Percentiles rank a stretch among this genome's conserved stretches.
Evolutionary conservation across 2,888 invertebrate species (phyloP).

Genomic region (Lacanobia oleracea): DNA sequence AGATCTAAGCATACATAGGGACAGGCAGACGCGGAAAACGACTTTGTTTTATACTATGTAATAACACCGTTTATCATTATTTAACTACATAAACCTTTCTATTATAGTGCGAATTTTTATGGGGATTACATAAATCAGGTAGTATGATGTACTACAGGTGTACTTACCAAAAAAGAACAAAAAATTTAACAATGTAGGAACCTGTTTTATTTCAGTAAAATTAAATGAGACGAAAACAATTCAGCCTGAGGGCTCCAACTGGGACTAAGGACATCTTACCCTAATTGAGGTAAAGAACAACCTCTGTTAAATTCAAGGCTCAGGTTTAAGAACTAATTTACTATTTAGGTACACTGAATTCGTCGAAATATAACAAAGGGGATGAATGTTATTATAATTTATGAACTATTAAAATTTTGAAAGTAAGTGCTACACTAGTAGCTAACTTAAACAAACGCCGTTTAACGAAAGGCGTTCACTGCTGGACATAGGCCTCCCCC

Average conservation of each 20-base stretch:
- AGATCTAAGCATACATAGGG: no score
- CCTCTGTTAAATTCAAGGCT: constrained; percentile 5
- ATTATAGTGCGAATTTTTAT: no score
- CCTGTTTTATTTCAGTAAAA: constrained; percentile 22
- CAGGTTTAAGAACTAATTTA: constrained; percentile 26
- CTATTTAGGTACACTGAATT: not conserved
- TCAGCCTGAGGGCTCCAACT: constrained; percentile 21
- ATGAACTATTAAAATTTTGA: no score
- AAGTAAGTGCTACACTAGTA: no score
- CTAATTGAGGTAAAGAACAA: constrained; percentile 39
- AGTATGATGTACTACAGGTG: not conserved
- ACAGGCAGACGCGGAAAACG: no score
- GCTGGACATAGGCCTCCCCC: no score
- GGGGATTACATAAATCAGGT: no score
- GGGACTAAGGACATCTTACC: constrained; percentile 10
- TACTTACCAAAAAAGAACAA: not conserved
- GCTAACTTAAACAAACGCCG: no score
- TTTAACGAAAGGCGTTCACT: no score
- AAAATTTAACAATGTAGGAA: not conserved
- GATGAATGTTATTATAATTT: not conserved
- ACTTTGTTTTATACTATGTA: no score
- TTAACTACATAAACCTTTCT: no score
- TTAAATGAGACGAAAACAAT: constrained; percentile 34
- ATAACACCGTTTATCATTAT: no score
- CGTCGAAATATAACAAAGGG: not conserved